phyloP scores from a whole-genome alignment of 2,888 invertebrate species.

The Hemistola chrysoprasaria region DNA sequence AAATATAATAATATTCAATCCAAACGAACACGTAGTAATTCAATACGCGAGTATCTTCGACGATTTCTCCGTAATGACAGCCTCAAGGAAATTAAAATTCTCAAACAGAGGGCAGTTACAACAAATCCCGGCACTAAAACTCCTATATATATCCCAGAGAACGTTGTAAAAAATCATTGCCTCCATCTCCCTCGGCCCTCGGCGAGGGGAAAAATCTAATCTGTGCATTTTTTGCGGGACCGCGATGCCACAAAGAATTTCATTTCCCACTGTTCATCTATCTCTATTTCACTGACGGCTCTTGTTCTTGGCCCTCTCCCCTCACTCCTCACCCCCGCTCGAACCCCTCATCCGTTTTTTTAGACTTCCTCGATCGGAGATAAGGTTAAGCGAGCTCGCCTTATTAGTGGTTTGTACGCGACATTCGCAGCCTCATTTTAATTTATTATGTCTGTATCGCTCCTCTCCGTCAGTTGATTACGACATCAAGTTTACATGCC shows the following conservation, averaged over 20 bases:
- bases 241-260: slow-evolving; percentile 83
- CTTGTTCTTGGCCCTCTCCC: slow-evolving; percentile 74
- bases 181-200: slow-evolving; percentile 76
- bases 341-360: slow-evolving; percentile 68
- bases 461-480: slow-evolving; percentile 25
- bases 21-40: slow-evolving; percentile 15
- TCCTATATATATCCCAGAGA: slow-evolving; percentile 75
- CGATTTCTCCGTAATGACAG: slow-evolving; percentile 24
- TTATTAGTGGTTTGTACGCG: slow-evolving; percentile 75
- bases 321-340: slow-evolving; percentile 41
- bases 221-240: slow-evolving; percentile 83
- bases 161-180: slow-evolving; percentile 82
- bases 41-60: no score
- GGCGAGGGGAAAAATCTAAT: slow-evolving; percentile 81
- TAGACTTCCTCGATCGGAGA: slow-evolving; percentile 79
- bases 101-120: slow-evolving; percentile 77
- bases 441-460: slow-evolving; percentile 55
- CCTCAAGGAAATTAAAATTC: slow-evolving; percentile 79
- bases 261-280: slow-evolving; percentile 84
- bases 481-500: slow-evolving; percentile 15
- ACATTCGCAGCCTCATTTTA: slow-evolving; percentile 60
- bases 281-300: slow-evolving; percentile 82
- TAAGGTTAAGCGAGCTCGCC: slow-evolving; percentile 78
- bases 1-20: slow-evolving; percentile 15
- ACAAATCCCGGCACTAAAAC: slow-evolving; percentile 79